Evolutionary conservation across 2,113 vertebrate genomes (phyloP), one percentile per base, ranked within the genome.

Genomic region (Dromas ardeola): DNA sequence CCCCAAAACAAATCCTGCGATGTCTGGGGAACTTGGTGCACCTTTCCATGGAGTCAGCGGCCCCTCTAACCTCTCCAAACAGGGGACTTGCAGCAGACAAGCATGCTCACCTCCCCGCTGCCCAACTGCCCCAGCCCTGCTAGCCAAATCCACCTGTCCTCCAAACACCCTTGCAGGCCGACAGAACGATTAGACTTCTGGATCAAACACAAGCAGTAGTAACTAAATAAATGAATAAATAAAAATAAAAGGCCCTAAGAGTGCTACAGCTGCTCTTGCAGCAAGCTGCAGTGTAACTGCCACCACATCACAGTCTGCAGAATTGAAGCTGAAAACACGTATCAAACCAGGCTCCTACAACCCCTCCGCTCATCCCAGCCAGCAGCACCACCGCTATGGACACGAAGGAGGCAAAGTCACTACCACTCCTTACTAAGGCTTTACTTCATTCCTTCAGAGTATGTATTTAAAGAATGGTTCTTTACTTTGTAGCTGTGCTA

Each of bases 71-170:
- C 23, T 22, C 52, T 30, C 45, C 20, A 11, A 70, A 27, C 4
- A 40, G 6, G 20, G 22, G 9, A 52, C 36, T 3, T 19, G 61
- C 11, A 38, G 81, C 27, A 74, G 32, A 43, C 4, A n/a, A 32
- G 14, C 2, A 0, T 5, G 3, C 26, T 78, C 13, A 15, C 11
- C n/a, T 66, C 34, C 77, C 5, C 1, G 1, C 45, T 30, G 30
- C 47, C n/a, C 55, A 32, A 5, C 23, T 74, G 13, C 22, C 30
- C 23, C 13, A 29, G 30, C 6, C 29, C n/a, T 38, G 56, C 25
- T 11, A 32, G 30, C 26, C 61, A 89, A 36, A 43, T 3, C 42
- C 53, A 43, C 65, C 32, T 4, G 5, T 12, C 21, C 34, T 26
- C 59, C 36, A 11, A 50, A n/a, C 32, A 22, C 16, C 56, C n/a